Conservation (phyloP, 2,888 invertebrate species). For the Pecten maximus region DNA sequence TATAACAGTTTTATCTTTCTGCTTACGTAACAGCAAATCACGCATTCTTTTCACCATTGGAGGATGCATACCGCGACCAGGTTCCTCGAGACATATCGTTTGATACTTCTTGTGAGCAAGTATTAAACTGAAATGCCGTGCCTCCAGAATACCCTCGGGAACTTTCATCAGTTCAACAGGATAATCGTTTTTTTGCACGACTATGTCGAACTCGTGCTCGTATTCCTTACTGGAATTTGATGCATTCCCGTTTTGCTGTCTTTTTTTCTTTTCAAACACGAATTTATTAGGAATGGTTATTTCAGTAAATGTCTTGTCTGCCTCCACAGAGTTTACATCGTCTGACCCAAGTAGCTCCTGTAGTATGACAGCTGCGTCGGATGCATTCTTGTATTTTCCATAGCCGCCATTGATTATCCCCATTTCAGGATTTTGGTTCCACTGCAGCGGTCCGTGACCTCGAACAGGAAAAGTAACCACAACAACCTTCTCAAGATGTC, state of each 20-base stretch:
- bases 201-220: neutral
- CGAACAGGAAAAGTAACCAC: neutral
- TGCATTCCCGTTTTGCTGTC: neutral
- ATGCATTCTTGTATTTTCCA: neutral
- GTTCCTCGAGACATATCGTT: neutral
- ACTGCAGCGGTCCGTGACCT: neutral
- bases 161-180: neutral
- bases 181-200: neutral
- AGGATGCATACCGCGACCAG: neutral
- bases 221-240: neutral
- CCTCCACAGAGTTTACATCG: neutral
- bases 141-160: constrained; percentile 6
- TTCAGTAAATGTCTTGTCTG: neutral
- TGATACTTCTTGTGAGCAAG: neutral
- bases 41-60: neutral
- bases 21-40: neutral
- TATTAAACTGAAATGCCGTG: neutral
- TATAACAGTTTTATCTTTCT: neutral
- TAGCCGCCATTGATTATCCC: neutral
- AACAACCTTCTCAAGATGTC: neutral
- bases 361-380: neutral
- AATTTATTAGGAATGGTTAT: neutral
- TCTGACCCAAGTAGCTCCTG: neutral
- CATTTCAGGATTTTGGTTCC: neutral
- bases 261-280: neutral